These are phyloP conservation scores for Colletes collaris DNA, from an alignment of 2,888 invertebrate species.

Conservation along the genomic window DNA sequence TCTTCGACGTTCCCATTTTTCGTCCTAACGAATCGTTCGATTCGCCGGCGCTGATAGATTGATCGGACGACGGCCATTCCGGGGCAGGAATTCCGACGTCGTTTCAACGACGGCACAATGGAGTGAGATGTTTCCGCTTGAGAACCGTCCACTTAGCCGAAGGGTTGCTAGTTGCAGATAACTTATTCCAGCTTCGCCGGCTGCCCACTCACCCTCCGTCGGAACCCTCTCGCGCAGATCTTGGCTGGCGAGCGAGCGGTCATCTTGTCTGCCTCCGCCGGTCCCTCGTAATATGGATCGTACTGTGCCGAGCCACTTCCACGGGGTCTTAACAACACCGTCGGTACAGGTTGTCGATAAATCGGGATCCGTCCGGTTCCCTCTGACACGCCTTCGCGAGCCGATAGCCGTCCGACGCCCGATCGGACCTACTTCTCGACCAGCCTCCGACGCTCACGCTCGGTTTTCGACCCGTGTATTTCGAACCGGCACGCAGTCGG, in stretches of 20 bases:
- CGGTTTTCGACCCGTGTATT: conserved; percentile 37
- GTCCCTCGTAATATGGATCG: conserved; percentile 75
- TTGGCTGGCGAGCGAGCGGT: conserved; percentile 74
- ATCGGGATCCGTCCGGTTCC: conserved; percentile 76
- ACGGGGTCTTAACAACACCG: conserved; percentile 72
- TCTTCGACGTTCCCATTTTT: background rate
- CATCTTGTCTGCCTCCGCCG: conserved; percentile 72
- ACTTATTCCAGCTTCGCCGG: conserved; percentile 78
- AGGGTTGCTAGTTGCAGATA: conserved; percentile 81
- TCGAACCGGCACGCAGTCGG: background rate
- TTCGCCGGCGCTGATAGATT: conserved; percentile 21
- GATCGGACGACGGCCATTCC: conserved; percentile 24
- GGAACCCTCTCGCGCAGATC: conserved; percentile 73
- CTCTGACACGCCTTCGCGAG: conserved; percentile 71
- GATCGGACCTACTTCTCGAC: conserved; percentile 41
- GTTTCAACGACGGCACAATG: conserved; percentile 63
- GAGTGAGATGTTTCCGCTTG: conserved; percentile 70
- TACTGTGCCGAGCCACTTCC: conserved; percentile 69
- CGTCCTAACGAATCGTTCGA: background rate
- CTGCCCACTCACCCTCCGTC: conserved; percentile 66
- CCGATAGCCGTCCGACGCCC: conserved; percentile 59
- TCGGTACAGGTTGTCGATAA: conserved; percentile 82
- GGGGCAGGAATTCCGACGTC: conserved; percentile 33
- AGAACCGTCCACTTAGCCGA: conserved; percentile 79
- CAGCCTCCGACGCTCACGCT: conserved; percentile 33